These are phyloP conservation scores for Origma solitaria DNA, from an alignment of 2,113 vertebrate species.

Conservation along the genomic window DNA sequence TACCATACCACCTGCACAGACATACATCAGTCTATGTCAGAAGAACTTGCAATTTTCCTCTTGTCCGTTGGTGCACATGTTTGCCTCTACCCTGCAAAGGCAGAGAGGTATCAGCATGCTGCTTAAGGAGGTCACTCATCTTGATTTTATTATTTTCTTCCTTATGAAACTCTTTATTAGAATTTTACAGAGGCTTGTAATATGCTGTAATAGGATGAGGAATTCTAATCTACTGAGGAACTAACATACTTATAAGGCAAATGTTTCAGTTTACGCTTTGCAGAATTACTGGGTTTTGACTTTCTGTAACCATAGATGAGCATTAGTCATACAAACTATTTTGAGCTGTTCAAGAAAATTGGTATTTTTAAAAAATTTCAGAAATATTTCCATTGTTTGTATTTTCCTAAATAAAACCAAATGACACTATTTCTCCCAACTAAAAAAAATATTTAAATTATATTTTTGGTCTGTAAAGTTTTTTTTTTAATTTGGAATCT, in stretches of 20 bases:
- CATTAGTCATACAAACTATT: neutral
- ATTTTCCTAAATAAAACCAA: neutral
- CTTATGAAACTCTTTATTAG: neutral
- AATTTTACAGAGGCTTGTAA: neutral
- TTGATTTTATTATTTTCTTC: neutral
- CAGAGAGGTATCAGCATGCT: neutral
- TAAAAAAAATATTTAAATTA: neutral
- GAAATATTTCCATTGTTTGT: neutral
- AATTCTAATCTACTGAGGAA: neutral
- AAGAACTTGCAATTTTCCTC: neutral
- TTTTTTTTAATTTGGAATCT: neutral
- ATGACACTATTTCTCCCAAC: neutral
- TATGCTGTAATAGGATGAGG: neutral
- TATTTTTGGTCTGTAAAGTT: neutral
- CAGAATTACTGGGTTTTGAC: neutral
- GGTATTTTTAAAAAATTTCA: neutral
- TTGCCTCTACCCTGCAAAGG: neutral
- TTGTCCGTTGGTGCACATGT: neutral
- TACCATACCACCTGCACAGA: neutral
- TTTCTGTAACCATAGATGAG: neutral
- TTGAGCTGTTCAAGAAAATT: neutral
- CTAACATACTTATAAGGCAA: neutral
- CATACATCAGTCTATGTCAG: neutral
- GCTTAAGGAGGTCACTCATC: neutral
- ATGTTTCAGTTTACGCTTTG: neutral